A percentile compares a stretch with the other conserved stretches of the same genome.
Conservation (phyloP, 2,113 vertebrate species). For the Castor canadensis region DNA sequence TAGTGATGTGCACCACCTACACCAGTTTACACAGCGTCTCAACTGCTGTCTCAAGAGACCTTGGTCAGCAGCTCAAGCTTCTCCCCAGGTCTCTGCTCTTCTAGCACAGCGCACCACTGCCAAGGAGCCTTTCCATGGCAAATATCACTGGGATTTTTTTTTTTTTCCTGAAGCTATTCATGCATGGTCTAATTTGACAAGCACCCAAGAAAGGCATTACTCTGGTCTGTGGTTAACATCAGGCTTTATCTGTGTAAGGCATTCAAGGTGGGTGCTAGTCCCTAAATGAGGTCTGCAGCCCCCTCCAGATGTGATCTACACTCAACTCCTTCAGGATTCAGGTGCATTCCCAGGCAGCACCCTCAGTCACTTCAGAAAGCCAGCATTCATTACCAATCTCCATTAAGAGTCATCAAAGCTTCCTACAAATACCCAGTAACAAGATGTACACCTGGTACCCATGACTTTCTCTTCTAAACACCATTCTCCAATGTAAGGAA, state of each 20-base stretch:
- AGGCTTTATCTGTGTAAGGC: neutral
- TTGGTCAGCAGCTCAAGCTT: neutral
- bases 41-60: neutral
- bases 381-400: neutral
- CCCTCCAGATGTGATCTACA: neutral
- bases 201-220: neutral
- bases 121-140: neutral
- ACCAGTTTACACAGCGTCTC: neutral
- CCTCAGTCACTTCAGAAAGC: neutral
- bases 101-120: neutral
- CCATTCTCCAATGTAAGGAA: neutral
- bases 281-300: neutral
- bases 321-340: neutral
- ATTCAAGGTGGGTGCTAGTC: neutral
- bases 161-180: neutral
- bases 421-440: neutral
- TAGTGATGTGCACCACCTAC: neutral
- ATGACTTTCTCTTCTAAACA: neutral
- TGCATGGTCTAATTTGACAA: conserved; percentile 28
- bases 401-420: neutral
- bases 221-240: neutral
- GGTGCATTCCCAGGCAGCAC: neutral
- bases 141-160: neutral
- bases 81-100: neutral
- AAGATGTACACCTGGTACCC: neutral